Evolutionary conservation across 2,113 vertebrate species (phyloP), one percentile per base, ranked within the genome.

Genomic region (Symphodus melops): DNA sequence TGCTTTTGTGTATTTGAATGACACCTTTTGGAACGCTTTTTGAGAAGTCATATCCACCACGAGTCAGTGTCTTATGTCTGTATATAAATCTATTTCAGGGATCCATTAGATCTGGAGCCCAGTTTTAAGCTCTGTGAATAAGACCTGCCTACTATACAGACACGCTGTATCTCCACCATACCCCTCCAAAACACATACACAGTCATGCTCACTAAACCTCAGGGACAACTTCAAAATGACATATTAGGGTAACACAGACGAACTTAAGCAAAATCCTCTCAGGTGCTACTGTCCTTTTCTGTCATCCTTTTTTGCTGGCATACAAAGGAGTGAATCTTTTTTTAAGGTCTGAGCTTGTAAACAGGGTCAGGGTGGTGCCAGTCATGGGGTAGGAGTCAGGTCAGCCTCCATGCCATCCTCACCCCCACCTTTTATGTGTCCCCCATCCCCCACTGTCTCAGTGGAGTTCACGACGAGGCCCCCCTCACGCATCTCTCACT

Each of bases 401-500:
- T 88, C 81, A 88, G 65, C 58, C 66, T 69, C 44, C 53, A 39
- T 33, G 17, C 10, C 57, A 58, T 66, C 73, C 53, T 65, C 19
- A 44, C 60, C 83, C 75, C 69, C 61, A 41, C 69, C 56, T 42
- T 36, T 68, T 66, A 1, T 71, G 53, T 61, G 70, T 72, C 56
- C 57, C 56, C 69, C 63, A 53, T 46, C 75, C 72, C 65, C 65
- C 53, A 73, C 65, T 78, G 68, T 75, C 76, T 79, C 76, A 67
- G 59, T 0, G 39, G 79, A 82, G 77, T 91, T 89, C 89, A 88
- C 23, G 79, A 79, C 59, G 55, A 86, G 81, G 79, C 88, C 79
- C 83, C 88, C 92, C 88, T 85, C 55, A 52, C 3, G 79, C 82
- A 82, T 89, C 88, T 90, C 88, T 91, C 78, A 93, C 92, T 94